phyloP scores from a whole-genome alignment of 1,140 invertebrate genomes.

The Drosophila nasuta region DNA sequence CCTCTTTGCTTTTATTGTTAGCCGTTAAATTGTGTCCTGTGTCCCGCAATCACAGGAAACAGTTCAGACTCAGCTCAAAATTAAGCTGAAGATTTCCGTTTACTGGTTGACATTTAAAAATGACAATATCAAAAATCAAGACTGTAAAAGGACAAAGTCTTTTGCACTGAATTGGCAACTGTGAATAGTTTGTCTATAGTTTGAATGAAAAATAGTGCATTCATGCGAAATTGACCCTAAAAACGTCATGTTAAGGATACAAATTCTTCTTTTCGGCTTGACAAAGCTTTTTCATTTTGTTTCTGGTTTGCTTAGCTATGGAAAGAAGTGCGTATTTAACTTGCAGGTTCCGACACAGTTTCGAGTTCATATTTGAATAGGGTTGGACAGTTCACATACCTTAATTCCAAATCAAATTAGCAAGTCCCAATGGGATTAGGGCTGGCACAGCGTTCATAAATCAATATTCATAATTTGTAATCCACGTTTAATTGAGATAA shows the following conservation, averaged over 20 bases:
- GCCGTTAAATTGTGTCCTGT: conserved; percentile 48
- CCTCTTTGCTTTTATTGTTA: conserved; percentile 47
- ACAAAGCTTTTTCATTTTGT: conserved; percentile 36
- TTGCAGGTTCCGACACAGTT: conserved; percentile 7
- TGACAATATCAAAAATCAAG: conserved; percentile 10
- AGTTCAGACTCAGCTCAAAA: conserved; percentile 6
- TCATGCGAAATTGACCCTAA: conserved; percentile 27
- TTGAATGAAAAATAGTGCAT: conserved; percentile 63
- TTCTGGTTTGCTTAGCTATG: conserved; percentile 8
- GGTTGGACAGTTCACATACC: conserved; percentile 28
- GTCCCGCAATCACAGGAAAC: conserved; percentile 17
- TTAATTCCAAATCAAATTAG: conserved; percentile 44
- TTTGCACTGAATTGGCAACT: conserved; percentile 37
- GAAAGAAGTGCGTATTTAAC: conserved; percentile 35
- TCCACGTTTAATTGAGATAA: conserved; percentile 69
- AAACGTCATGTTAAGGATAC: conserved; percentile 9
- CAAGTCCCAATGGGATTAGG: conserved; percentile 1
- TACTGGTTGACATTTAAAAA: not conserved
- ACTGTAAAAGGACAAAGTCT: not conserved
- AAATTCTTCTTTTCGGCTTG: conserved; percentile 6
- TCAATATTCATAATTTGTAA: conserved; percentile 76
- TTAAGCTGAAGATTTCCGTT: not conserved
- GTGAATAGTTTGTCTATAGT: conserved; percentile 56
- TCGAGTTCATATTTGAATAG: not conserved
- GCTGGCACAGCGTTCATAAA: conserved; percentile 35